Percentiles rank a stretch among this genome's conserved stretches.
Conservation (phyloP, 2,113 vertebrate species). For the Halichoeres trimaculatus region DNA sequence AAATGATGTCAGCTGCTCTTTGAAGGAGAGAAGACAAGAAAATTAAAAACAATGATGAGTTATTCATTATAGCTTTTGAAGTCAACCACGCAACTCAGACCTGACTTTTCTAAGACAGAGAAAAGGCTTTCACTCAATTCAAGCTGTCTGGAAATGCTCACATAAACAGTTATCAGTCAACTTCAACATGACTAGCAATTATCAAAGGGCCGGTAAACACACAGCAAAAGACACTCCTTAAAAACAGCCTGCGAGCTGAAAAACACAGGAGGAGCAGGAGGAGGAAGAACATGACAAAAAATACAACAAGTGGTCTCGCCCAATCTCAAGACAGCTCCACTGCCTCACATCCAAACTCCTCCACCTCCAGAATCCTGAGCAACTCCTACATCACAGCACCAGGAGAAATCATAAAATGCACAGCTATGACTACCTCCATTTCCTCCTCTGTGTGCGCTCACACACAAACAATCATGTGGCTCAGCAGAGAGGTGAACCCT, state of each 20-base stretch:
- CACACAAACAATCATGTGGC: constrained; percentile 50
- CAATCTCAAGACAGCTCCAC: constrained; percentile 55
- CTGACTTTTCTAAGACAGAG: constrained; percentile 10
- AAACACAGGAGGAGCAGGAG: constrained; percentile 28
- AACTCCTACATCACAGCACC: constrained; percentile 42
- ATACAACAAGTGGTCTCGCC: constrained; percentile 61
- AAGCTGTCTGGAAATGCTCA: constrained; percentile 27
- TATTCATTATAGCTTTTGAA: constrained; percentile 50
- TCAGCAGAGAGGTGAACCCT: constrained; percentile 50
- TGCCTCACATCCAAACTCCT: constrained; percentile 47
- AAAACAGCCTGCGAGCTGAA: constrained; percentile 4
- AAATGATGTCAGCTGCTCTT: constrained; percentile 5
- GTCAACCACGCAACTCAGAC: constrained; percentile 3
- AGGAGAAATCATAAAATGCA: constrained; percentile 57
- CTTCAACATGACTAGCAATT: constrained; percentile 38
- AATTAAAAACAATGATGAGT: constrained; percentile 36
- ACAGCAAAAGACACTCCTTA: constrained; percentile 30
- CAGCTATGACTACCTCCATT: constrained; percentile 26
- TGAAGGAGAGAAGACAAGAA: constrained; percentile 17
- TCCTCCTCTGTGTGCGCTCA: constrained; percentile 41
- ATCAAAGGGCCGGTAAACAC: constrained; percentile 50
- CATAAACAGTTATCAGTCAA: constrained; percentile 50
- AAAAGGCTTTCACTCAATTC: constrained; percentile 1
- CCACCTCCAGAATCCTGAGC: constrained; percentile 29
- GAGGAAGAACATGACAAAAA: constrained; percentile 34